phyloP scores from a whole-genome alignment of 2,797 vertebrate species.

The Ctenosaura bakeri region DNA sequence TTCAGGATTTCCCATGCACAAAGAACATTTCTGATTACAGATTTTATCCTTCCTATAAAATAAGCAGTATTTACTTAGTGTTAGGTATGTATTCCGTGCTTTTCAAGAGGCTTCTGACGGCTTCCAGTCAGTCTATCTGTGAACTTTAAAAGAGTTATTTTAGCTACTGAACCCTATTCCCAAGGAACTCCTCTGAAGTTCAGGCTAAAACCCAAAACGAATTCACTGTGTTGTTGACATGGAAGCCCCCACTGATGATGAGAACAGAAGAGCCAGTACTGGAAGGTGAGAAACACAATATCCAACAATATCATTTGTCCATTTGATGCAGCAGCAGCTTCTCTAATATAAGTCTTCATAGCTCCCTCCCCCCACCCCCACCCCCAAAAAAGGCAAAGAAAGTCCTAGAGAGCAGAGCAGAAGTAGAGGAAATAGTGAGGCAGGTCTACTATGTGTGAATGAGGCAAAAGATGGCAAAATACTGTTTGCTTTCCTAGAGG shows the following conservation, averaged over 20 bases:
- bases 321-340: not conserved
- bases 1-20: not conserved
- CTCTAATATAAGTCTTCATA: not conserved
- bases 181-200: too few species aligned
- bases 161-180: too few species aligned
- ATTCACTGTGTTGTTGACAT: too few species aligned
- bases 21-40: not conserved
- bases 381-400: not conserved
- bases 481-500: not conserved
- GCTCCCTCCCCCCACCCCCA: too few species aligned
- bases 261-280: not conserved
- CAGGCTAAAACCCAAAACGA: too few species aligned
- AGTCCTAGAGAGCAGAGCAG: not conserved
- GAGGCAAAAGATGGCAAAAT: not conserved
- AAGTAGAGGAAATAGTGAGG: not conserved
- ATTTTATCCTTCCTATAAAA: conserved; percentile 8
- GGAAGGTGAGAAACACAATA: not conserved
- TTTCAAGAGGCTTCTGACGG: not conserved
- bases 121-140: not conserved
- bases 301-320: too few species aligned
- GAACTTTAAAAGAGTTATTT: too few species aligned
- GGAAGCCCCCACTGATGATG: too few species aligned
- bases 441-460: not conserved
- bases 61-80: not conserved
- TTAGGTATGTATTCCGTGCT: not conserved